A percentile compares a stretch with the other conserved stretches of the same genome.
phyloP scores from a whole-genome alignment of 2,888 invertebrate genomes.

The Actias luna region DNA sequence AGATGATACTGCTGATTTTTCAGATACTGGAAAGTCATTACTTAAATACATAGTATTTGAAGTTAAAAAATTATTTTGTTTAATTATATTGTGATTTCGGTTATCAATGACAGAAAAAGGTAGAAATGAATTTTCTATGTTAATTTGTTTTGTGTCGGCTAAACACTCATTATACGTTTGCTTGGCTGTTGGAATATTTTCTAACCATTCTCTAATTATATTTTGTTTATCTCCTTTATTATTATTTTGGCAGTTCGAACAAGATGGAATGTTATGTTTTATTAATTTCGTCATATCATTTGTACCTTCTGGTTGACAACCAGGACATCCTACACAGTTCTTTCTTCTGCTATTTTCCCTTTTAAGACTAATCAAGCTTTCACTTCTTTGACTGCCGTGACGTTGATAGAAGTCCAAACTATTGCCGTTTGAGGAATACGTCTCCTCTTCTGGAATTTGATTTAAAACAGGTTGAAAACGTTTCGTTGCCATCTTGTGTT shows the following conservation, averaged over 20 bases:
- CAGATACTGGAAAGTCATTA: conserved; percentile 50
- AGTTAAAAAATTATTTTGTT: conserved; percentile 66
- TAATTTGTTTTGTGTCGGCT: conserved; percentile 45
- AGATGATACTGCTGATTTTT: conserved; percentile 59
- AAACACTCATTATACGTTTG: conserved; percentile 54
- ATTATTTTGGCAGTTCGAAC: conserved; percentile 76
- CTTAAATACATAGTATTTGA: conserved; percentile 47
- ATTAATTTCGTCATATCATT: conserved; percentile 61
- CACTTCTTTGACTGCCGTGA: conserved; percentile 77
- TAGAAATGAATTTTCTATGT: conserved; percentile 58
- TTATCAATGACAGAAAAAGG: conserved; percentile 56
- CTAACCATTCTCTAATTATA: conserved; percentile 89
- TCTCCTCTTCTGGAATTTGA: conserved; percentile 91
- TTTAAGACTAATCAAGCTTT: conserved; percentile 81
- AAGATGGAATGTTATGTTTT: conserved; percentile 70
- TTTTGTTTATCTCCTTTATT: conserved; percentile 86
- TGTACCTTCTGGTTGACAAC: conserved; percentile 73
- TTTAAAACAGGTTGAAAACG: conserved; percentile 89
- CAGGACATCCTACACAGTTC: conserved; percentile 85
- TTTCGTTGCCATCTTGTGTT: conserved; percentile 92
- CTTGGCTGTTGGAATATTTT: conserved; percentile 83
- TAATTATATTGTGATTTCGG: conserved; percentile 49
- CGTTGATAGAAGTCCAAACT: conserved; percentile 73
- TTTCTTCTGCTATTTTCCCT: conserved; percentile 83
- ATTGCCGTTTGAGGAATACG: conserved; percentile 70